Evolutionary conservation across 2,797 vertebrate genomes (phyloP).

Genomic region (Oryzias sinensis): DNA sequence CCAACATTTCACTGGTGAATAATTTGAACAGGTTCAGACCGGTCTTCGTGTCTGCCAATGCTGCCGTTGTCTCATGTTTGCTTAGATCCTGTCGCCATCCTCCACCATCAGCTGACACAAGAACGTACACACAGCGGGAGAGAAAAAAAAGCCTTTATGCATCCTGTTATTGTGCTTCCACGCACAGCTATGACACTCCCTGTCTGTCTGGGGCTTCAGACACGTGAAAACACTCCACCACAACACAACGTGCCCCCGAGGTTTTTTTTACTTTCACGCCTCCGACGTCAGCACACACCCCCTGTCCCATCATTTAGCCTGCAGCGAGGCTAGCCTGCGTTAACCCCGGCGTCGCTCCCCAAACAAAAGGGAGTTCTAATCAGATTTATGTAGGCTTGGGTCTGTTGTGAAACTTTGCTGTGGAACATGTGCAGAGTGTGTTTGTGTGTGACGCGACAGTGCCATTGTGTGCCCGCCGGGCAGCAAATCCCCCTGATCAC

Average conservation of each 20-base stretch:
- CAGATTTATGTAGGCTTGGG: conserved; percentile 70
- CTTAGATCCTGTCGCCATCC: conserved; percentile 45
- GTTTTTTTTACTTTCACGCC: conserved; percentile 41
- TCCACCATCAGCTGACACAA: conserved; percentile 58
- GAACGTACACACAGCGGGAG: conserved; percentile 33
- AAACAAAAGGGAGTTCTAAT: conserved; percentile 76
- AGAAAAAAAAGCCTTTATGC: conserved; percentile 47
- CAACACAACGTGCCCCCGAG: conserved; percentile 52
- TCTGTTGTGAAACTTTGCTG: conserved; percentile 65
- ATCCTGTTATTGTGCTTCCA: conserved; percentile 65
- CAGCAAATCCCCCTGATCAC: conserved; percentile 79
- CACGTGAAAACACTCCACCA: conserved; percentile 65
- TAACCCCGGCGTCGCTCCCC: conserved; percentile 59
- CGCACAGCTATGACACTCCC: conserved; percentile 53
- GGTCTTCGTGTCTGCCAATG: conserved; percentile 53
- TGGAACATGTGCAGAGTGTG: conserved; percentile 64
- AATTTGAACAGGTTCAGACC: conserved; percentile 55
- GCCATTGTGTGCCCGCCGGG: conserved; percentile 72
- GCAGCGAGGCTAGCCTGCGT: conserved; percentile 50
- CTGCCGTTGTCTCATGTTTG: conserved; percentile 57
- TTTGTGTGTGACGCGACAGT: conserved; percentile 59
- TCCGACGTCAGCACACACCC: conserved; percentile 48
- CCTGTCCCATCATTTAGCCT: conserved; percentile 48
- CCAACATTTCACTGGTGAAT: conserved; percentile 37
- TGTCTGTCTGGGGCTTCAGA: conserved; percentile 67